These are phyloP conservation scores for Hydrochoerus hydrochaeris DNA, from an alignment of 2,113 vertebrate species.

Conservation along the genomic window DNA sequence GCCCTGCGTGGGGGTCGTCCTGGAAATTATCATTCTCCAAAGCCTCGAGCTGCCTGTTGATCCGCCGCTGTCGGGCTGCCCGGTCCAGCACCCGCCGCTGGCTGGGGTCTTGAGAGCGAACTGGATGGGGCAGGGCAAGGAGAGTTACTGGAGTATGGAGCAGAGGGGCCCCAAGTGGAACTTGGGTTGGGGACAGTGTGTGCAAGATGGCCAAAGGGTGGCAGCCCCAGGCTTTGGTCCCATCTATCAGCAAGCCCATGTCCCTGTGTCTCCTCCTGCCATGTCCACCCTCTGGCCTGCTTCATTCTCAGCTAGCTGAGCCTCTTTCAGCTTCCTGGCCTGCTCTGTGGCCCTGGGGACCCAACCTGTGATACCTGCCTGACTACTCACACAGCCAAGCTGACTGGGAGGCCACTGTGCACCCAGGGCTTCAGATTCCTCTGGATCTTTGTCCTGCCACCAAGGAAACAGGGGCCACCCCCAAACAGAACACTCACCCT, in stretches of 20 bases:
- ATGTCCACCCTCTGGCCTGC: not conserved
- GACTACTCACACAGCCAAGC: not conserved
- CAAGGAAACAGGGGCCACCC: not conserved
- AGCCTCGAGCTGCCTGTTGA: slow-evolving; percentile 92
- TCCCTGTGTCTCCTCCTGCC: not conserved
- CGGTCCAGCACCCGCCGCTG: slow-evolving; percentile 92
- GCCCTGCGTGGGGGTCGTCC: slow-evolving; percentile 93
- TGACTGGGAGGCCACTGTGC: not conserved
- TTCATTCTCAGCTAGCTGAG: not conserved
- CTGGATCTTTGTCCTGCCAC: not conserved
- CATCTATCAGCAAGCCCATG: not conserved
- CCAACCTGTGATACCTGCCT: not conserved
- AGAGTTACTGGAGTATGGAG: not conserved
- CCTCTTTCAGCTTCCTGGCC: not conserved
- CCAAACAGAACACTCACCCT: not conserved
- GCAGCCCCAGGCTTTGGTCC: not conserved
- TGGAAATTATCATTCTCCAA: slow-evolving; percentile 96
- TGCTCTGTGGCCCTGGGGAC: not conserved
- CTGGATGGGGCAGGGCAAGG: slow-evolving; percentile 66
- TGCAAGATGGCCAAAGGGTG: not conserved
- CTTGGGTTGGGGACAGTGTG: not conserved
- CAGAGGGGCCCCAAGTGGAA: not conserved
- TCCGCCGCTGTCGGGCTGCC: slow-evolving; percentile 90
- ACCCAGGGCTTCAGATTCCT: not conserved
- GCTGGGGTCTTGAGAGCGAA: slow-evolving; percentile 89